Conservation (phyloP, 2,888 invertebrate species). For the Oscheius sp. region DNA sequence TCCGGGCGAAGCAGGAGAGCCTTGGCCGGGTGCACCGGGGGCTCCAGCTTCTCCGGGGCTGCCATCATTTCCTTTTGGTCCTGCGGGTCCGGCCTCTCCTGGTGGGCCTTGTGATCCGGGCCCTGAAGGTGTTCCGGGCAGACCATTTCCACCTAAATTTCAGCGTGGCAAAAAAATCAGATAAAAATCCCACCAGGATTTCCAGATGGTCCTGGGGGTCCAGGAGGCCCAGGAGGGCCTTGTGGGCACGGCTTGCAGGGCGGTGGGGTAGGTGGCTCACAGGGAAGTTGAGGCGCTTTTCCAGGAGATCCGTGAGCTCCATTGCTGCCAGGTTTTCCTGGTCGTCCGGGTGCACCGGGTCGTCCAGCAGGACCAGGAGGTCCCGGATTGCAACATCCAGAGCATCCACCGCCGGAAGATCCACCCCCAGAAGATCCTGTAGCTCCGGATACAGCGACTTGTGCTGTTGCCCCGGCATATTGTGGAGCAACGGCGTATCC, state of each 20-base stretch:
- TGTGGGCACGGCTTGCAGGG: conserved; percentile 51
- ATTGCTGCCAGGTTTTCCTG: conserved; percentile 63
- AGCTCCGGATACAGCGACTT: not conserved
- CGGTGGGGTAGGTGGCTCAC: conserved; percentile 59
- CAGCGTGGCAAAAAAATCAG: not conserved
- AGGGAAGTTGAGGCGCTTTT: conserved; percentile 61
- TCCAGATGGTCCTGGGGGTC: conserved; percentile 35
- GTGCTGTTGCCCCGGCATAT: conserved; percentile 1
- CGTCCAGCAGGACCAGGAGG: conserved; percentile 59
- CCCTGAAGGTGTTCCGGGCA: conserved; percentile 17
- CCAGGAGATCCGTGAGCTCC: conserved; percentile 62
- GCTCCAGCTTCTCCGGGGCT: conserved; percentile 35
- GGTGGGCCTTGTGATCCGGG: conserved; percentile 23
- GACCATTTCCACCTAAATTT: conserved; percentile 1
- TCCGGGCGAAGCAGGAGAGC: conserved; percentile 17
- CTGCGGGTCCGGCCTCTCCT: conserved; percentile 50
- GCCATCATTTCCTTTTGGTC: conserved; percentile 57
- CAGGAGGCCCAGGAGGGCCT: conserved; percentile 49
- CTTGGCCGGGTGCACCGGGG: conserved; percentile 34
- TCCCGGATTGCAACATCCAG: conserved; percentile 63
- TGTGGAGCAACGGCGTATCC: conserved; percentile 13
- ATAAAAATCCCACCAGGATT: not conserved
- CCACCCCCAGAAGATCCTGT: not conserved
- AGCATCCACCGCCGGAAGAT: conserved; percentile 48
- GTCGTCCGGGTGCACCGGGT: conserved; percentile 62